These are phyloP conservation scores for Grammomys dolichurus DNA, from an alignment of 2,113 vertebrate genomes.

Conservation along the genomic window DNA sequence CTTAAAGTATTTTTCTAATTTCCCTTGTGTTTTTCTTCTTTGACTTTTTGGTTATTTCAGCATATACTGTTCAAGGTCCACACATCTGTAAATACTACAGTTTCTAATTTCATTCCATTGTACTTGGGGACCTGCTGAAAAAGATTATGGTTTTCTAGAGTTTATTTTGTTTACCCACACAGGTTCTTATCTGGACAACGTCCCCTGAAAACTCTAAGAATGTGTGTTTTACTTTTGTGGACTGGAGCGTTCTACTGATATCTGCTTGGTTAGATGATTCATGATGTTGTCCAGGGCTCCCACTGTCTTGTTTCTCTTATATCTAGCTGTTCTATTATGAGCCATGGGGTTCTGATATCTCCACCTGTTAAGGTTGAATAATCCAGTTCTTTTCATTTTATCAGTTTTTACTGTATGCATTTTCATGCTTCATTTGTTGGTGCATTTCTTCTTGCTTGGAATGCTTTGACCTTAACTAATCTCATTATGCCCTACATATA, in stretches of 20 bases:
- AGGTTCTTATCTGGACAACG: neutral
- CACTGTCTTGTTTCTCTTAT: neutral
- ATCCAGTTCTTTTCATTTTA: neutral
- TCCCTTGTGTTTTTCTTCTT: neutral
- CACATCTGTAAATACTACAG: neutral
- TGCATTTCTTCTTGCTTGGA: neutral
- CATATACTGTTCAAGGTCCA: neutral
- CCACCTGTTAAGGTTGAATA: neutral
- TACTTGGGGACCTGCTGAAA: neutral
- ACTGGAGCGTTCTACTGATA: neutral
- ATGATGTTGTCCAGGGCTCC: neutral
- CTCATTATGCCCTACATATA: neutral
- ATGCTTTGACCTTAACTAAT: neutral
- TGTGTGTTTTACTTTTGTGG: neutral
- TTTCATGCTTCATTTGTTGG: neutral
- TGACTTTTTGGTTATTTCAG: neutral
- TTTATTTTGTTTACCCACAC: neutral
- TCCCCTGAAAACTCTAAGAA: neutral
- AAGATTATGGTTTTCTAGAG: constrained; percentile 15
- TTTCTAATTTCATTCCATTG: constrained; percentile 12
- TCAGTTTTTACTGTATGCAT: neutral
- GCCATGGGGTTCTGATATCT: neutral
- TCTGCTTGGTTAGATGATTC: neutral
- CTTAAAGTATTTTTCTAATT: neutral
- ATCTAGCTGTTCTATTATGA: neutral